phyloP scores from a whole-genome alignment of 2,888 invertebrate genomes.

The Temnothorax rugatulus region DNA sequence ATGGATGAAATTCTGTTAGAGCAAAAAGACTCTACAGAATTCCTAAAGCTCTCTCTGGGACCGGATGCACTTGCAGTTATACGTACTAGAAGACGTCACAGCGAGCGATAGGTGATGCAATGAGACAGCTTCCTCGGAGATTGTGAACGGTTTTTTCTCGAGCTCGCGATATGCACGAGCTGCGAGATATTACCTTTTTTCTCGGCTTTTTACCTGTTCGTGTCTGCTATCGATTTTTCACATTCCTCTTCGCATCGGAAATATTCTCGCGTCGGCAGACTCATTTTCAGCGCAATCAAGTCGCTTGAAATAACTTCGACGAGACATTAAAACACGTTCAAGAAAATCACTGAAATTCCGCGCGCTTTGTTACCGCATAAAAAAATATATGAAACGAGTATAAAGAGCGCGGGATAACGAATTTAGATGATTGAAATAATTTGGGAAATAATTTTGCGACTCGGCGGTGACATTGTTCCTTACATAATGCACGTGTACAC shows the following conservation, averaged over 20 bases:
- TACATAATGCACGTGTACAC: background rate
- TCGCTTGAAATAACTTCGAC: background rate
- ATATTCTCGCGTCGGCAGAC: slow-evolving; percentile 31
- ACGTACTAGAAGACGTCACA: background rate
- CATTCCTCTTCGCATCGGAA: background rate
- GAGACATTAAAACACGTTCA: slow-evolving; percentile 15
- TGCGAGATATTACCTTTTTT: slow-evolving; percentile 19
- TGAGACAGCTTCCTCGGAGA: slow-evolving; percentile 10
- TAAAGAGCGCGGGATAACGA: background rate
- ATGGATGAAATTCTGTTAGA: slow-evolving; percentile 1
- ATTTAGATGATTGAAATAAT: background rate
- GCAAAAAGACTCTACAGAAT: background rate
- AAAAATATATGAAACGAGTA: background rate
- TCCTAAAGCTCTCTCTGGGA: background rate
- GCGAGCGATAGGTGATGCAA: background rate
- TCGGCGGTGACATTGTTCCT: background rate
- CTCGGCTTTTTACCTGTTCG: slow-evolving; percentile 1
- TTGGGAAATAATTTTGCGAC: slow-evolving; percentile 8
- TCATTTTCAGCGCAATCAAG: slow-evolving; percentile 42
- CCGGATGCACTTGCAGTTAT: background rate
- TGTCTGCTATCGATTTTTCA: slow-evolving; percentile 47
- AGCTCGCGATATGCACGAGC: background rate
- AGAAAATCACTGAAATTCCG: slow-evolving; percentile 11
- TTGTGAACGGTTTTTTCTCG: slow-evolving; percentile 9
- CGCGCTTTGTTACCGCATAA: background rate